Evolutionary conservation across 2,888 invertebrate genomes (phyloP).

Genomic region (Thecocarcelia acutangulata): DNA sequence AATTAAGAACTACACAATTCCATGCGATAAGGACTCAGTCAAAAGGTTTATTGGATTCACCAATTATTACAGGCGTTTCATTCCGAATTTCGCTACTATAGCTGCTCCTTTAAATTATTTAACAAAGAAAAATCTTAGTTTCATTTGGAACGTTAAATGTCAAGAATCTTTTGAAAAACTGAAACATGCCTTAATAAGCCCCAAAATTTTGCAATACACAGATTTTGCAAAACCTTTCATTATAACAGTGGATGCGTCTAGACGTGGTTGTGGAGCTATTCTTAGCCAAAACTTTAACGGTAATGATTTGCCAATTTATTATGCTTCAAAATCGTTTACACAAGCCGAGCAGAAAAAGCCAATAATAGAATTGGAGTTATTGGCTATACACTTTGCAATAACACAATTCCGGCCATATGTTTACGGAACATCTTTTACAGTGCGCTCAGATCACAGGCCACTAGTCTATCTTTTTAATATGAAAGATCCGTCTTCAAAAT

Average conservation of each 20-base stretch:
- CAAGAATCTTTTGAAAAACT: too few species aligned
- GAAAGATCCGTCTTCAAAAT: too few species aligned
- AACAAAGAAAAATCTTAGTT: neutral
- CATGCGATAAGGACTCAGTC: neutral
- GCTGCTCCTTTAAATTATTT: constrained; percentile 22
- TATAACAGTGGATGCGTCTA: too few species aligned
- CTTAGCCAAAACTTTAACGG: too few species aligned
- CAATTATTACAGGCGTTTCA: neutral
- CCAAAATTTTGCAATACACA: constrained; percentile 20
- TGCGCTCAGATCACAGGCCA: constrained; percentile 37
- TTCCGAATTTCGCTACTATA: constrained; percentile 27
- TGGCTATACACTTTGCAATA: too few species aligned
- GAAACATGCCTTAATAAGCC: too few species aligned
- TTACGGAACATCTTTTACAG: constrained; percentile 65
- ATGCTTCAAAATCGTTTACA: too few species aligned
- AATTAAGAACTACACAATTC: neutral
- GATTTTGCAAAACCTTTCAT: too few species aligned
- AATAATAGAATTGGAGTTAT: too few species aligned
- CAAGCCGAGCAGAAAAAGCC: too few species aligned
- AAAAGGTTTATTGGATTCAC: neutral
- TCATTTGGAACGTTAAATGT: neutral
- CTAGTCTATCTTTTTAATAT: constrained; percentile 71
- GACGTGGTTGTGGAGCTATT: too few species aligned
- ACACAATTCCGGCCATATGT: constrained; percentile 55
- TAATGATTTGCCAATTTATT: too few species aligned